Evolutionary conservation across 2,888 invertebrate genomes (phyloP).

Genomic region (Rhagonycha fulva): DNA sequence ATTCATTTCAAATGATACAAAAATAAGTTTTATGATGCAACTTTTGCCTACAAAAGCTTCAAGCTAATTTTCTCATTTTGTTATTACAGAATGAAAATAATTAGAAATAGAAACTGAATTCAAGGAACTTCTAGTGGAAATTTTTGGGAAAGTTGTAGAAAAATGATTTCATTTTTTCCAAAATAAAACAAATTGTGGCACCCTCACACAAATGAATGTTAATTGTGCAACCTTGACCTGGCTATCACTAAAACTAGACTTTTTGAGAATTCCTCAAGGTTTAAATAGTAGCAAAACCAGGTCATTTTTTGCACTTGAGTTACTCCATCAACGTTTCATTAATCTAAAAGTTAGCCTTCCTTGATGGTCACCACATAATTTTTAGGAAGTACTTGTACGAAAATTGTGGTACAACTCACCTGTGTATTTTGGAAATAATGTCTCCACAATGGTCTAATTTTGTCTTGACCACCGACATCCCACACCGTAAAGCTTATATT

Average conservation of each 20-base stretch:
- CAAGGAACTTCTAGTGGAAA: too few relatives aligned
- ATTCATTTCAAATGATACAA: too few relatives aligned
- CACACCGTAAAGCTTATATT: conserved; percentile 98
- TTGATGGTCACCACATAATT: background rate
- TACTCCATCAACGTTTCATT: background rate
- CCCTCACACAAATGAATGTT: background rate
- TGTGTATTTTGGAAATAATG: conserved; percentile 99
- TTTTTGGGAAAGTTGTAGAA: background rate
- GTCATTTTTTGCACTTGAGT: background rate
- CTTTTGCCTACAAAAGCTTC: too few relatives aligned
- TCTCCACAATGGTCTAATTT: conserved; percentile 97
- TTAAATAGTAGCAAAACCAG: background rate
- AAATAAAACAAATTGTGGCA: background rate
- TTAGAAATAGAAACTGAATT: too few relatives aligned
- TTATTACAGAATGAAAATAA: too few relatives aligned
- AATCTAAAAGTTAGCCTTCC: background rate
- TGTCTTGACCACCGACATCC: conserved; percentile 98
- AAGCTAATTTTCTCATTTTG: too few relatives aligned
- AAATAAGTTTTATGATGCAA: too few relatives aligned
- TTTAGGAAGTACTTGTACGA: background rate
- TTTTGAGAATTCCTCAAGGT: background rate
- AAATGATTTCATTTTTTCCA: background rate
- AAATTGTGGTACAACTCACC: conserved; percentile 55
- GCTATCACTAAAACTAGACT: too few relatives aligned
- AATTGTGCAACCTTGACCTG: background rate